Conservation (phyloP, 2,888 invertebrate species). For the Lasioglossum pauxillum region DNA sequence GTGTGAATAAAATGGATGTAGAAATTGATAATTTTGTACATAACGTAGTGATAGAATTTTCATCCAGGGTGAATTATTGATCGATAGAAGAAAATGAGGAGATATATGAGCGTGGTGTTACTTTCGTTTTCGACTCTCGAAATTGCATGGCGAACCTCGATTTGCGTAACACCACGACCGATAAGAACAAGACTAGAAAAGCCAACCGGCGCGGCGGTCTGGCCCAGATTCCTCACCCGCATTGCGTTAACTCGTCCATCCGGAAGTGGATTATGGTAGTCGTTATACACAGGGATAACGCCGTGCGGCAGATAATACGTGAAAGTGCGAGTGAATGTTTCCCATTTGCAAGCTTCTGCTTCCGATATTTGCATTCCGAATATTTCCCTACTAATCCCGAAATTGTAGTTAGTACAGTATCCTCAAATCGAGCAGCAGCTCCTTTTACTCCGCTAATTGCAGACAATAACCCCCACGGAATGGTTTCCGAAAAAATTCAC, state of each 20-base stretch:
- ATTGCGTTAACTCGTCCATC: conserved; percentile 72
- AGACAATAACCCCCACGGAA: not conserved
- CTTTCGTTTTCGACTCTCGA: conserved; percentile 64
- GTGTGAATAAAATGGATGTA: not conserved
- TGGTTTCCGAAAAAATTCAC: too few species aligned
- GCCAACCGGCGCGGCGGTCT: conserved; percentile 48
- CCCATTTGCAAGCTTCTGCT: conserved; percentile 15
- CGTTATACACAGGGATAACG: conserved; percentile 60
- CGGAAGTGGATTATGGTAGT: conserved; percentile 69
- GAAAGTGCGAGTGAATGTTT: conserved; percentile 78
- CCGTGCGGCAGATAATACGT: conserved; percentile 73
- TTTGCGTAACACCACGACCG: conserved; percentile 68
- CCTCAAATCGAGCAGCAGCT: not conserved
- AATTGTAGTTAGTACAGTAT: not conserved
- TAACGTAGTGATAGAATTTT: not conserved
- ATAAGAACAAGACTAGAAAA: conserved; percentile 69
- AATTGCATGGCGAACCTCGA: conserved; percentile 57
- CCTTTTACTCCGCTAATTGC: not conserved
- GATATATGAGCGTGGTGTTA: not conserved
- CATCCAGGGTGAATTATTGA: not conserved
- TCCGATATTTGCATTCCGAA: not conserved
- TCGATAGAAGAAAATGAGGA: too few species aligned
- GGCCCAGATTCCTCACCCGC: conserved; percentile 79
- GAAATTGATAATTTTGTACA: not conserved
- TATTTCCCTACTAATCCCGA: not conserved